Evolutionary conservation across 1,140 invertebrate genomes (phyloP).

Genomic region (Drosophila tropicalis): DNA sequence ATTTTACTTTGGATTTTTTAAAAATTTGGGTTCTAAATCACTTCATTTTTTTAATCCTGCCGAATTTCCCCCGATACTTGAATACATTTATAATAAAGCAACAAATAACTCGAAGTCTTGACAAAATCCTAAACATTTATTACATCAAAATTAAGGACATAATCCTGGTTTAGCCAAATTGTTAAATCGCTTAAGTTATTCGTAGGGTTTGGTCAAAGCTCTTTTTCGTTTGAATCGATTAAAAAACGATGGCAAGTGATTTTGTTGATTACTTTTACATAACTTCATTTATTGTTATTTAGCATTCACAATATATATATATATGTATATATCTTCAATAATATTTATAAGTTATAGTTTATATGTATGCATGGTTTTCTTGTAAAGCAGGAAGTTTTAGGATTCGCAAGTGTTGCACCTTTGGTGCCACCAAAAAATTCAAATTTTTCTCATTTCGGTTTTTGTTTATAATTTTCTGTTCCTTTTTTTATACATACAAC

Average conservation of each 20-base stretch:
- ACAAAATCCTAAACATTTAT: no score
- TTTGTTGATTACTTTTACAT: conserved; percentile 45
- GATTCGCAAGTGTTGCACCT: conserved; percentile 74
- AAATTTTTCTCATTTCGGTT: conserved; percentile 2
- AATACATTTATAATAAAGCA: no score
- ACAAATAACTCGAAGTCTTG: no score
- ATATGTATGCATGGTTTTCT: conserved; percentile 59
- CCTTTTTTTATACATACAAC: conserved; percentile 71
- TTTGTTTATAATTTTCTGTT: conserved; percentile 51
- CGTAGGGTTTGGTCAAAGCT: no score
- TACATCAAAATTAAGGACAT: no score
- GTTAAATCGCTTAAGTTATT: no score
- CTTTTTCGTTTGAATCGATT: no score
- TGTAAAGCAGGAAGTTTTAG: conserved; percentile 82
- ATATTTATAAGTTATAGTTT: conserved; percentile 57
- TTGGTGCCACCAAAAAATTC: conserved; percentile 65
- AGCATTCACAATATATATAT: conserved; percentile 67
- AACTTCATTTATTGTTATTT: conserved; percentile 78
- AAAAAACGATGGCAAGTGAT: background rate
- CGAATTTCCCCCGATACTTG: no score
- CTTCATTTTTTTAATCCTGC: no score
- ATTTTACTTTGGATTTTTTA: no score
- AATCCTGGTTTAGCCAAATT: no score
- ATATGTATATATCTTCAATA: conserved; percentile 46
- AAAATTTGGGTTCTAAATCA: no score